Base-by-base conservation (phyloP, 1,140 invertebrate species). In the Drosophila gunungcola region DNA sequence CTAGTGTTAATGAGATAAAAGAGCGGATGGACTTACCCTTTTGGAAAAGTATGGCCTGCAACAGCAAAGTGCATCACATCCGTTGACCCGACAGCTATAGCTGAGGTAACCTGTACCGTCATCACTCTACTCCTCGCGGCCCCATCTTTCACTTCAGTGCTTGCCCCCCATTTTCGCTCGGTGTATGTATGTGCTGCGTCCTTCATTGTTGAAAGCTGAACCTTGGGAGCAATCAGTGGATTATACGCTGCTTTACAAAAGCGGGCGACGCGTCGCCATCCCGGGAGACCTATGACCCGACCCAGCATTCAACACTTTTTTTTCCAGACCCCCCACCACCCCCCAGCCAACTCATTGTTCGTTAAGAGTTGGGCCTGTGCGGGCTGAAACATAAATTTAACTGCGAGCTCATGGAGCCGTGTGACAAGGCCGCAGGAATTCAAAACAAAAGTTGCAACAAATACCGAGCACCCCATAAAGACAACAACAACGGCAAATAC, bases 361-460 rank as follows among this genome's bases (percentile, higher is more conserved):
- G 72, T 79, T 82, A 69, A 79, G 79, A 82, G 79, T 68, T 72
- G 70, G 70, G 60, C 57, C 49, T 62, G 67, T 62, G 43, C 73
- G 73, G 60, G 75, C 68, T 78, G 73, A 78, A 88, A 74, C 84
- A 88, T 88, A 88, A 88, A 88, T 88, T 88, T 80, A 80, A 88
- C 84, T 89, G 73, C 61, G 69, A 72, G 76, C 83, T 78, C 84
- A 89, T 73, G 76, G 63, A 78, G 76, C 83, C 80, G 77, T 89
- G 80, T 89, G 84, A 88, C 84, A 88, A 88, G 84, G 84, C 84
- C 84, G 78, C 84, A 88, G 84, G 84, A 88, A 88, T 88, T 88
- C 80, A 88, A 88, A 88, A 89, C 84, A 88, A 88, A 89, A 89
- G 84, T 83, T 89, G 84, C 83, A 88, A 88, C 83, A 88, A 83